Evolutionary conservation across 2,888 invertebrate genomes (phyloP).

Genomic region (Pristionchus japonicus): DNA sequence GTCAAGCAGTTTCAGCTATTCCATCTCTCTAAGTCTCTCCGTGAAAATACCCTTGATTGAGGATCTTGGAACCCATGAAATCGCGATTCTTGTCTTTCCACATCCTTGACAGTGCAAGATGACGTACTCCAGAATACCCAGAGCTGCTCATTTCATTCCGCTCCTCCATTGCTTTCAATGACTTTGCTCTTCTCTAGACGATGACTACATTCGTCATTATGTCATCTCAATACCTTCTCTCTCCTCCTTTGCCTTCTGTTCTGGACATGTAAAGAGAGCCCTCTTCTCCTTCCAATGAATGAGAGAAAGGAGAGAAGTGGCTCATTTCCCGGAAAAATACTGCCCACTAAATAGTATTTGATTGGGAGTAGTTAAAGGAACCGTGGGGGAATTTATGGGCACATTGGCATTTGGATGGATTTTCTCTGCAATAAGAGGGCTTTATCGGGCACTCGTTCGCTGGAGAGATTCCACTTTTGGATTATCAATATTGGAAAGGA

Average conservation of each 20-base stretch:
- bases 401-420: background rate
- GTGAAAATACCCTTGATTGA: too few relatives aligned
- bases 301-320: background rate
- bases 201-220: background rate
- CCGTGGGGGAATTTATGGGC: constrained; percentile 1
- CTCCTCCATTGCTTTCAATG: background rate
- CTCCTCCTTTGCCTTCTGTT: background rate
- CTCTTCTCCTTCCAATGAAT: background rate
- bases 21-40: too few relatives aligned
- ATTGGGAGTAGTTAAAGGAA: background rate
- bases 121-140: background rate
- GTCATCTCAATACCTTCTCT: constrained; percentile 22
- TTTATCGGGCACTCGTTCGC: background rate
- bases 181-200: background rate
- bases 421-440: background rate
- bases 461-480: background rate
- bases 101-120: background rate
- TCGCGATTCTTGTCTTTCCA: too few relatives aligned
- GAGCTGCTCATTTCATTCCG: background rate
- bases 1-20: too few relatives aligned
- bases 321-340: constrained; percentile 21
- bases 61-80: too few relatives aligned
- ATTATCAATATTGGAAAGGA: background rate
- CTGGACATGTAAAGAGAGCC: constrained; percentile 23
- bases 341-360: constrained; percentile 30